Conservation (phyloP, 2,888 invertebrate species). For the Diabrotica balteata region DNA sequence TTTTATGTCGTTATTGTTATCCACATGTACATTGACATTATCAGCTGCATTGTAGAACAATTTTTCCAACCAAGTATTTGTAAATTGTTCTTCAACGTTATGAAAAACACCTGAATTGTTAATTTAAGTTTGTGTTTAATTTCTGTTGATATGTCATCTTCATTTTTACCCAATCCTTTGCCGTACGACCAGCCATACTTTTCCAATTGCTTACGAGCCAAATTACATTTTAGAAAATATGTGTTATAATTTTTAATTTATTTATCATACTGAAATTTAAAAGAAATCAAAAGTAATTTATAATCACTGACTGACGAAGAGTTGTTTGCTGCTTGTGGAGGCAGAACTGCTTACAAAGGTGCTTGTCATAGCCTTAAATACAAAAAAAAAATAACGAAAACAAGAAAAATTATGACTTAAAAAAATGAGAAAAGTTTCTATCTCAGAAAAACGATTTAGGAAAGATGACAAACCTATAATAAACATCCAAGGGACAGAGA, state of each 20-base stretch:
- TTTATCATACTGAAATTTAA: neutral
- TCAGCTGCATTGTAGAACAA: conserved; percentile 77
- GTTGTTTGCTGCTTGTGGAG: conserved; percentile 79
- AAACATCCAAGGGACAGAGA: too few relatives aligned
- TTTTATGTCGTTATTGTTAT: conserved; percentile 42
- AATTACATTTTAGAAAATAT: conserved; percentile 65
- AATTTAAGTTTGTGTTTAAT: conserved; percentile 82
- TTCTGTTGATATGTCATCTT: conserved; percentile 78
- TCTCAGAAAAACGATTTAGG: too few relatives aligned
- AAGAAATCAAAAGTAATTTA: conserved; percentile 26
- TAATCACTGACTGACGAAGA: conserved; percentile 75
- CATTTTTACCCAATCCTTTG: conserved; percentile 83
- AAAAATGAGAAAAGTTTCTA: too few relatives aligned
- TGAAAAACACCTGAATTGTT: conserved; percentile 82
- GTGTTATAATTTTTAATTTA: conserved; percentile 23
- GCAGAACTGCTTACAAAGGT: conserved; percentile 83
- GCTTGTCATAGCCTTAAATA: conserved; percentile 80
- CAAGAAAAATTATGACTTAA: too few relatives aligned
- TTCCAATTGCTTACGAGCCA: conserved; percentile 73
- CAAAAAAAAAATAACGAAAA: too few relatives aligned
- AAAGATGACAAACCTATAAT: too few relatives aligned
- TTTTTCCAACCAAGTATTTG: conserved; percentile 86
- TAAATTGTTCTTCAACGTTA: conserved; percentile 75
- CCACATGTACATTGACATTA: conserved; percentile 67
- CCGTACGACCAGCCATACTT: conserved; percentile 82